A percentile compares a stretch with the other conserved stretches of the same genome.
Evolutionary conservation across 2,113 vertebrate genomes (phyloP).

Genomic region (Elephas maximus): DNA sequence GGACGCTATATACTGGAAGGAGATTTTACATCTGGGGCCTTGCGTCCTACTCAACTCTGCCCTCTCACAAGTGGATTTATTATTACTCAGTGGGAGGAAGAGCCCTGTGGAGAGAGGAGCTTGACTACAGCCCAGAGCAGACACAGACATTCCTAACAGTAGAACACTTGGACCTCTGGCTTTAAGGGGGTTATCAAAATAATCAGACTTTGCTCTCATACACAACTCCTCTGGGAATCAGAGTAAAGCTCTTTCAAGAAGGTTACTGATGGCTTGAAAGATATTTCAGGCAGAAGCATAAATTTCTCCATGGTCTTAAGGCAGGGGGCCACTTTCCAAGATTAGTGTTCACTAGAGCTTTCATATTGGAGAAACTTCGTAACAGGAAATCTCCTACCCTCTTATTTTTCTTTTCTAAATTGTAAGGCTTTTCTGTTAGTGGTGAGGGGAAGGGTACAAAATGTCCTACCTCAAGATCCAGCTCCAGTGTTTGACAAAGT

Average conservation of each 20-base stretch:
- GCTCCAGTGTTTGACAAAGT: background rate
- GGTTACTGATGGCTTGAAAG: slow-evolving; percentile 48
- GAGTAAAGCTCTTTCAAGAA: slow-evolving; percentile 47
- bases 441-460: background rate
- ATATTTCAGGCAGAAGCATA: slow-evolving; percentile 36
- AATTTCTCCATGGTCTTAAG: slow-evolving; percentile 42
- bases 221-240: slow-evolving; percentile 18
- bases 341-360: background rate
- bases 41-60: background rate
- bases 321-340: background rate
- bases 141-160: background rate
- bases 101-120: background rate
- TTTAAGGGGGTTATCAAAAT: slow-evolving; percentile 17
- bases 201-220: background rate
- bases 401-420: slow-evolving; percentile 8
- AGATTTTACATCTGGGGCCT: background rate
- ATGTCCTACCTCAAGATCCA: slow-evolving; percentile 1
- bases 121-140: background rate
- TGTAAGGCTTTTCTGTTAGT: background rate
- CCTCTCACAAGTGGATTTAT: background rate
- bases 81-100: background rate
- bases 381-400: background rate
- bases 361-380: background rate
- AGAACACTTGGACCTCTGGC: background rate
- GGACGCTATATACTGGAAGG: background rate